Evolutionary conservation across 2,888 invertebrate genomes (phyloP).

Genomic region (Drepanosiphum platanoidis): DNA sequence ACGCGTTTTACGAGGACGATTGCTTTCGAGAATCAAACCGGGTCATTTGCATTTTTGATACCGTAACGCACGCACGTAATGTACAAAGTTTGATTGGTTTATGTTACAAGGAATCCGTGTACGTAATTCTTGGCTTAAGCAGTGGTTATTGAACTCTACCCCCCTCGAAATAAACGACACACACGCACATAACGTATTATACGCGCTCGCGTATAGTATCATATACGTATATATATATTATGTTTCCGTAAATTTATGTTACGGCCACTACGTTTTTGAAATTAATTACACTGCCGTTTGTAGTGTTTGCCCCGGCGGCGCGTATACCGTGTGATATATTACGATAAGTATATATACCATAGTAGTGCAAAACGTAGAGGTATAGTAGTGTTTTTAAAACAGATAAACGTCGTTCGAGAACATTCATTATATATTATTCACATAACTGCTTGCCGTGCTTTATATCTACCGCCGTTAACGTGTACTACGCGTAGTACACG

Average conservation of each 20-base stretch:
- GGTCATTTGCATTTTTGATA: neutral
- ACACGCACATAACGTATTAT: too few relatives aligned
- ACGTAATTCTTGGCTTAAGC: neutral
- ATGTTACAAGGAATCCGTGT: neutral
- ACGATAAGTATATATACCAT: too few relatives aligned
- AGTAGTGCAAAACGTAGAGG: too few relatives aligned
- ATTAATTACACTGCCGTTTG: neutral
- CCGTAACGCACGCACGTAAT: neutral
- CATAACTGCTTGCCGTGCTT: too few relatives aligned
- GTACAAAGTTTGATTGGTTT: neutral
- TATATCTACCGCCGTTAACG: too few relatives aligned
- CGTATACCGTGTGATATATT: neutral
- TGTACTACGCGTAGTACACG: too few relatives aligned
- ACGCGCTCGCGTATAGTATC: too few relatives aligned
- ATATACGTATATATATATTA: too few relatives aligned
- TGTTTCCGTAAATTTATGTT: neutral
- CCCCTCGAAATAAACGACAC: neutral
- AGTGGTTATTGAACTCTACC: neutral
- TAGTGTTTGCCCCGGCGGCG: neutral
- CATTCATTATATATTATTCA: too few relatives aligned
- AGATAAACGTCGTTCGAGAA: neutral
- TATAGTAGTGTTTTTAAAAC: too few relatives aligned
- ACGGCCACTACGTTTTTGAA: constrained; percentile 4
- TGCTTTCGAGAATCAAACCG: neutral
- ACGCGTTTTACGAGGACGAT: neutral